Evolutionary conservation across 2,113 vertebrate species (phyloP).

Genomic region (human (Homo sapiens)): DNA sequence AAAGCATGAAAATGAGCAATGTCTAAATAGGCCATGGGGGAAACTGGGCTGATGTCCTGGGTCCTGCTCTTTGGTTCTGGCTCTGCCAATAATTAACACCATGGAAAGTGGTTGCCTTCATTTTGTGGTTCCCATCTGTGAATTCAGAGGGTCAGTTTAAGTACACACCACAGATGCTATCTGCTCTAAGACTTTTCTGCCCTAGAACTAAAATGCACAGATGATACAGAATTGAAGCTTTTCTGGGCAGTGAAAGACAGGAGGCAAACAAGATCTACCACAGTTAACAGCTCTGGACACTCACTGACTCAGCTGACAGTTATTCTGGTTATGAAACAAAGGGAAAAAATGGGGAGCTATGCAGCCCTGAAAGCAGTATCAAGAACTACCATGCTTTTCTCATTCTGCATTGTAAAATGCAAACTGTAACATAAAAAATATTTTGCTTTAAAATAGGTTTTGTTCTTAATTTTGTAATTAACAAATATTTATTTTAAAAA

Average conservation of each 20-base stretch:
- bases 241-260: not conserved
- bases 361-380: not conserved
- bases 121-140: not conserved
- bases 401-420: not conserved
- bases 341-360: not conserved
- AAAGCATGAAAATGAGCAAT: not conserved
- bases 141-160: not conserved
- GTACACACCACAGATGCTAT: not conserved
- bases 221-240: not conserved
- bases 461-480: constrained; percentile 22
- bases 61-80: not conserved
- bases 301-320: too few relatives aligned
- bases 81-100: not conserved
- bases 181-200: not conserved
- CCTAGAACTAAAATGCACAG: not conserved
- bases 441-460: not conserved
- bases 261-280: not conserved
- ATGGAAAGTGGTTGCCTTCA: not conserved
- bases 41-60: not conserved
- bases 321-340: not conserved
- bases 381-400: not conserved
- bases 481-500: not conserved
- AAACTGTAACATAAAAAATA: not conserved
- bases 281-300: not conserved
- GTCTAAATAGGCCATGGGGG: not conserved